Evolutionary conservation across 2,888 invertebrate species (phyloP), one percentile per base, ranked within the genome.

Genomic region (Microplitis manilae): DNA sequence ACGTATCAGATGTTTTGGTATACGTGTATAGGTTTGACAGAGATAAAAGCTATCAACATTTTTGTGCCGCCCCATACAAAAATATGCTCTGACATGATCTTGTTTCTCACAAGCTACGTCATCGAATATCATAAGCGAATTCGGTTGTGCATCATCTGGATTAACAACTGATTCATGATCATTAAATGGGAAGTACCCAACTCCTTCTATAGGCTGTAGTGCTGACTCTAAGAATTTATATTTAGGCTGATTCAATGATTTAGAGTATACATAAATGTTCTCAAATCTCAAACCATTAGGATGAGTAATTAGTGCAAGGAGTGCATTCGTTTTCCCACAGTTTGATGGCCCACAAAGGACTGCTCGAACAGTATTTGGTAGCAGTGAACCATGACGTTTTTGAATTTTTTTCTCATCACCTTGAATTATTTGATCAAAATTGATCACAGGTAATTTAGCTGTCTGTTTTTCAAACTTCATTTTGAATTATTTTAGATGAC

Each of bases 241-340:
- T 78, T 85, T 85, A 40, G 83, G 82, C 78, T 86, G 87, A 79
- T 82, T 80, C 30, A 86, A 65, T 84, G 85, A 89, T 89, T 83
- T 87, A 9, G 69, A 76, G n/a, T 78, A 78, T 15, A 78, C 60
- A 60, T 83, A 82, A 7, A 82, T 59, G 61, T 82, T 83, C 76
- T 82, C 73, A 41, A 82, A 83, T 77, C 80, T 71, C 7, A 81
- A 39, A 8, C 81, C 79, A 62, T 79, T 78, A 1, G 77, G 61
- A 73, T 82, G 73, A 9, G 71, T 70, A 1, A 83, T 73, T 1
- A 83, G 68, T 20, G 77, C 65, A 4, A 80, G 69, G 17, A 83
- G 69, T 1, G 78, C 77, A 40, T 81, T 81, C 0, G 82, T 83
- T 72, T 83, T 83, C 1, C 80, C 81, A 64, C 81, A 83, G 17